Evolutionary conservation across 1,140 invertebrate species (phyloP).

Genomic region (Triops cancriformis): DNA sequence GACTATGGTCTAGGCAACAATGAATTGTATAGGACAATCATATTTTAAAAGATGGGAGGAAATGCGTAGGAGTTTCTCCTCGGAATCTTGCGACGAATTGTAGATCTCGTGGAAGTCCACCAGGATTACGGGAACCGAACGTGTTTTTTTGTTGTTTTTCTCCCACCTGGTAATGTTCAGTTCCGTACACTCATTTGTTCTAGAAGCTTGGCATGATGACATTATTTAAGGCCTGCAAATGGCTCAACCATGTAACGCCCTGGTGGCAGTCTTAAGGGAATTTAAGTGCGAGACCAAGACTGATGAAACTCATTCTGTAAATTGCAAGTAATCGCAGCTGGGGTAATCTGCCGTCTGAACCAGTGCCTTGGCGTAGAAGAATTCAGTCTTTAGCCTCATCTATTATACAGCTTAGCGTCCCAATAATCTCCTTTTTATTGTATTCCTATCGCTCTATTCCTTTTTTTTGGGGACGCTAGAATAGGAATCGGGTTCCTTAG

Average conservation of each 20-base stretch:
- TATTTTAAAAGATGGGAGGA: no score
- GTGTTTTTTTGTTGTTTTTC: neutral
- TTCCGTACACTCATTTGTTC: neutral
- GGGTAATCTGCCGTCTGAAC: neutral
- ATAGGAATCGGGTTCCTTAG: neutral
- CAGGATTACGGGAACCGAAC: no score
- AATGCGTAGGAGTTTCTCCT: no score
- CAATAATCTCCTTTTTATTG: neutral
- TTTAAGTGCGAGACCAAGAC: neutral
- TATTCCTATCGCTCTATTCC: neutral
- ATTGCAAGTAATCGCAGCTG: neutral
- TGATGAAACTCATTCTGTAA: neutral
- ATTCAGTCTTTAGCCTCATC: neutral
- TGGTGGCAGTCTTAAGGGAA: neutral
- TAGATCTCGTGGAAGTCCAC: no score
- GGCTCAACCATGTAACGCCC: neutral
- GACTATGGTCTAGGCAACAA: no score
- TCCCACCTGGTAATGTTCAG: neutral
- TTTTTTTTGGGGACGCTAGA: neutral
- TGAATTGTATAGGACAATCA: no score
- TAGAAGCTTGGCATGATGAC: neutral
- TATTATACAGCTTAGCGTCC: neutral
- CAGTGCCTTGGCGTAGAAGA: neutral
- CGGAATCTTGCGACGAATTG: no score
- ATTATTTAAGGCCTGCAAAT: neutral